Evolutionary conservation across 2,888 invertebrate genomes (phyloP), one percentile per base, ranked within the genome.

Genomic region (Hypolimnas misippus): DNA sequence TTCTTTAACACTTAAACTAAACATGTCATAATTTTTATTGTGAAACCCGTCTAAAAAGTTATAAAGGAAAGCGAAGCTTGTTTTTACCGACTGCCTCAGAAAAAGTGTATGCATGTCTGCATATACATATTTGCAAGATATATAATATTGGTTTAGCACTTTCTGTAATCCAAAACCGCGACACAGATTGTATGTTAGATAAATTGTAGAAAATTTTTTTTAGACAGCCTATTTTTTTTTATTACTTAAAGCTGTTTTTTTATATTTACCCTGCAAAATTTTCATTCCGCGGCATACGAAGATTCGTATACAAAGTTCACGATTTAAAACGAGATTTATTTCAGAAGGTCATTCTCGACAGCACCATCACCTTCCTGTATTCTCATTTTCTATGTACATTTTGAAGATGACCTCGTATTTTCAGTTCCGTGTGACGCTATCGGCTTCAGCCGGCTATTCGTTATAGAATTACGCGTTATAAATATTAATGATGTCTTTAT

Each of bases 321-420:
- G 14, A 6, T 14, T 49, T 8, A 4, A 25, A 14, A 53, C 46
- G 44, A 57, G 46, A 60, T 60, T 75, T 69, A 77, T 79, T 73
- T 81, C 68, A 78, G 81, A 87, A 87, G 86, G 86, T 76, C 82
- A 76, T 67, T 74, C 40, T 57, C 50, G 62, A 72, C 72, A 79
- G 54, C 50, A 56, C 25, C 60, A 60, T 66, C 63, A 74, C 70
- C 80, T 86, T 86, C 86, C 83, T 84, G 78, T 78, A 74, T 74
- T 79, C 73, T 73, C 73, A 71, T 75, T 75, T 76, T 77, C 75
- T 76, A 78, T 69, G 69, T 74, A 67, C 70, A 71, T 76, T 79
- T 80, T 72, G 73, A 71, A 70, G 72, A 72, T 65, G 75, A 69
- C 79, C 79, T 79, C 72, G 71, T 44, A 70, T 69, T 72, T 72